These are phyloP conservation scores for Drosophila navojoa DNA, from an alignment of 1,140 invertebrate genomes.

Conservation along the genomic window DNA sequence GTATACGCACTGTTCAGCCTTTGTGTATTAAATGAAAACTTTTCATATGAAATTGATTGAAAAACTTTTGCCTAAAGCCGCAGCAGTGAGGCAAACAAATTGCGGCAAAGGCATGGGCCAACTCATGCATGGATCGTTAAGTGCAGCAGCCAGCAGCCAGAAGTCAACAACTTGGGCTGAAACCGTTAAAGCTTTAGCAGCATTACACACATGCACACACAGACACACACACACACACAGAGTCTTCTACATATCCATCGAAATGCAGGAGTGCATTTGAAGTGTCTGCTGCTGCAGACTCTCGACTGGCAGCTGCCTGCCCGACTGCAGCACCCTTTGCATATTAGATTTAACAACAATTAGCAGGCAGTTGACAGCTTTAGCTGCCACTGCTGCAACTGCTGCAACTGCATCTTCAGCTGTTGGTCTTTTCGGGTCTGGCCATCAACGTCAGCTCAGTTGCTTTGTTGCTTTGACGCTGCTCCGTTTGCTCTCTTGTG, in stretches of 20 bases:
- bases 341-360: conserved; percentile 71
- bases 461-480: background rate
- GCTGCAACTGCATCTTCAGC: background rate
- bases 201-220: background rate
- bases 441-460: conserved; percentile 6
- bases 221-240: background rate
- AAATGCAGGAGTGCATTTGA: conserved; percentile 9
- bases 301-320: conserved; percentile 14
- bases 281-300: conserved; percentile 26
- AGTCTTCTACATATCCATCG: background rate
- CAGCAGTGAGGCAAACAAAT: conserved; percentile 22
- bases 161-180: conserved; percentile 3
- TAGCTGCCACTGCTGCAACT: background rate
- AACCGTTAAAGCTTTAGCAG: conserved; percentile 16
- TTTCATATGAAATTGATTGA: conserved; percentile 24
- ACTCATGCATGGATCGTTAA: conserved; percentile 46
- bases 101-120: conserved; percentile 9
- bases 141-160: conserved; percentile 26
- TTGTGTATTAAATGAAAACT: conserved; percentile 26
- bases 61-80: conserved; percentile 47
- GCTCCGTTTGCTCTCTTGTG: background rate
- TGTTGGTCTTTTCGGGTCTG: conserved; percentile 3
- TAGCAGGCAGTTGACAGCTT: conserved; percentile 48
- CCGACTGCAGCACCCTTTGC: conserved; percentile 40
- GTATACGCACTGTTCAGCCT: conserved; percentile 43